Evolutionary conservation across 2,797 vertebrate genomes (phyloP).

Genomic region (Sebastes iracundus): DNA sequence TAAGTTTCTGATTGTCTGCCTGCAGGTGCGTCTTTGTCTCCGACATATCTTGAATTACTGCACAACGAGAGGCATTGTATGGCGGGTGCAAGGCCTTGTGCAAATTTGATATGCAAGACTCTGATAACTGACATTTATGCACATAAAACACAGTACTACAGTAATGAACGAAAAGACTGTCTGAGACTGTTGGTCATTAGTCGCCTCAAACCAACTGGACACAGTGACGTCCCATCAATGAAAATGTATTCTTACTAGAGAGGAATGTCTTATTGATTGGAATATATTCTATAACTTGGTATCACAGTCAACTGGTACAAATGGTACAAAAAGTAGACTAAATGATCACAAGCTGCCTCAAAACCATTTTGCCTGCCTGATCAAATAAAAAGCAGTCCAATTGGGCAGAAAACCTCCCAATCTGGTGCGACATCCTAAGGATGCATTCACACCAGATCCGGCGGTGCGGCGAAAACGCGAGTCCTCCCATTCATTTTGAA

Average conservation of each 20-base stretch:
- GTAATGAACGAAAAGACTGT: neutral
- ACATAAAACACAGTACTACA: neutral
- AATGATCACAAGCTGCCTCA: neutral
- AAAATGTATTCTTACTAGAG: neutral
- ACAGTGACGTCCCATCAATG: neutral
- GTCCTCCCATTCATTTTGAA: too few relatives aligned
- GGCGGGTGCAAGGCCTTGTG: neutral
- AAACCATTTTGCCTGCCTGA: neutral
- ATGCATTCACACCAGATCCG: too few relatives aligned
- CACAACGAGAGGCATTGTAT: neutral
- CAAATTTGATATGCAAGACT: neutral
- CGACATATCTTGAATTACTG: neutral
- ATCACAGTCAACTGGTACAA: neutral
- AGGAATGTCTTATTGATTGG: neutral
- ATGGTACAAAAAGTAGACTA: neutral
- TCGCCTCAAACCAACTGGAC: neutral
- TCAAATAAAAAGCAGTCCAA: neutral
- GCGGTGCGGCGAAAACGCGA: accelerated
- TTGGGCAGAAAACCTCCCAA: neutral
- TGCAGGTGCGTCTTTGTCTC: neutral
- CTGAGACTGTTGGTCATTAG: neutral
- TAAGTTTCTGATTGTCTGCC: neutral
- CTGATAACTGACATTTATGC: neutral
- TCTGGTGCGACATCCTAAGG: neutral
- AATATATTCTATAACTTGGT: neutral